Conservation (phyloP, 2,888 invertebrate species). For the Tachystola acroxantha region DNA sequence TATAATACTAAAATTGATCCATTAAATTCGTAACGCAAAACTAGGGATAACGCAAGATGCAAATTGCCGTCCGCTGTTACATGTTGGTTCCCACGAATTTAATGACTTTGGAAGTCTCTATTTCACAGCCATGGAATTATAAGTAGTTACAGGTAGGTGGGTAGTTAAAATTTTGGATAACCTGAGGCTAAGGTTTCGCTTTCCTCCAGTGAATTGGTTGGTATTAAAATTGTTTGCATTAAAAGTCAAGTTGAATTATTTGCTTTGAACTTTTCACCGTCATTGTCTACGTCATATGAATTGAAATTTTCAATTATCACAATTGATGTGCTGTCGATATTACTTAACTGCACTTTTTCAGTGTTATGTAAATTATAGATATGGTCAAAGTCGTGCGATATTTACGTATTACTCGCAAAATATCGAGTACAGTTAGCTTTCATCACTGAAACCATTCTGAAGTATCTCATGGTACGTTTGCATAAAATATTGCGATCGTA, state of each 20-base stretch:
- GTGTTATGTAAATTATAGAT: no score
- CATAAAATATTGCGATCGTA: slow-evolving; percentile 54
- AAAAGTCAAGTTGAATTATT: no score
- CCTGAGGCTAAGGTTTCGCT: no score
- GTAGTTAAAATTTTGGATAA: no score
- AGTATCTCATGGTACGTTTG: slow-evolving; percentile 18
- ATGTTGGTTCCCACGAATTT: slow-evolving; percentile 15
- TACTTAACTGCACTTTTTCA: no score
- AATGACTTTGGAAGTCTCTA: slow-evolving; percentile 5
- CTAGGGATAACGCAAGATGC: slow-evolving; percentile 17
- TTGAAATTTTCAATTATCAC: no score
- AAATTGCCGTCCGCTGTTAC: slow-evolving; percentile 17
- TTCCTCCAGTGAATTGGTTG: no score
- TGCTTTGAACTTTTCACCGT: no score
- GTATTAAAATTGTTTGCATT: no score
- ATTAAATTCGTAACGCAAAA: slow-evolving; percentile 16
- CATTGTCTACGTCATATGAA: no score
- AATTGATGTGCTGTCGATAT: no score
- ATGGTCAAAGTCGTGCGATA: no score
- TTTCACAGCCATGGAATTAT: slow-evolving; percentile 1
- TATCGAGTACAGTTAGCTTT: slow-evolving; percentile 1
- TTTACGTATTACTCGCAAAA: not conserved
- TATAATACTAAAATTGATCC: slow-evolving; percentile 7
- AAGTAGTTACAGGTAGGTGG: not conserved
- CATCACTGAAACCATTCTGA: slow-evolving; percentile 10